Percentiles rank a stretch among this genome's conserved stretches.
phyloP scores from a whole-genome alignment of 1,140 invertebrate species.

The Hylaeus anthracinus region DNA sequence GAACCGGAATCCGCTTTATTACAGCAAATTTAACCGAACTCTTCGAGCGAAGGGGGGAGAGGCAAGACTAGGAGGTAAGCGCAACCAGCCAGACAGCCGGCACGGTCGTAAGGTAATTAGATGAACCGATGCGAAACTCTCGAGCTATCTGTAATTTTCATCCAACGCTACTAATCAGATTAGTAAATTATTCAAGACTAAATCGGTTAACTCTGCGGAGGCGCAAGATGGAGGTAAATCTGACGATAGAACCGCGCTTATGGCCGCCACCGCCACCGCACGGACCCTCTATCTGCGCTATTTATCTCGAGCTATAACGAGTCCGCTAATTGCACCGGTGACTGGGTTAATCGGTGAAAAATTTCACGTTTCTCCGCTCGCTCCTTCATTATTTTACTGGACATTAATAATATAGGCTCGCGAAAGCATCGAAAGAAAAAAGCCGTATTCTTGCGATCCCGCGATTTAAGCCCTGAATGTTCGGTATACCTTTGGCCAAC shows the following conservation, averaged over 20 bases:
- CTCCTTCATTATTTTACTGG: no score
- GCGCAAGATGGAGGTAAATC: slow-evolving; percentile 43
- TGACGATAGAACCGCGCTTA: slow-evolving; percentile 46
- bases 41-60: slow-evolving; percentile 1
- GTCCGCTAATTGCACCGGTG: neutral
- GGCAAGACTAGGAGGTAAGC: slow-evolving; percentile 21
- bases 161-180: slow-evolving; percentile 60
- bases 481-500: no score
- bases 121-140: slow-evolving; percentile 61
- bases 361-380: neutral
- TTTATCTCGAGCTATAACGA: slow-evolving; percentile 36
- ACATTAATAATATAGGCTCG: no score
- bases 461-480: no score
- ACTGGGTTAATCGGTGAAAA: slow-evolving; percentile 32
- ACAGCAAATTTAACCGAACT: slow-evolving; percentile 30
- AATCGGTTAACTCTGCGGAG: slow-evolving; percentile 61
- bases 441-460: no score
- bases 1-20: slow-evolving; percentile 1
- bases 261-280: slow-evolving; percentile 1
- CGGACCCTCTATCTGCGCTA: slow-evolving; percentile 6
- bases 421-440: no score
- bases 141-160: slow-evolving; percentile 66
- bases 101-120: slow-evolving; percentile 53
- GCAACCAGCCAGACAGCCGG: slow-evolving; percentile 13
- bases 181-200: slow-evolving; percentile 63